Base-by-base conservation (phyloP, 64 coral and sea anemone species). In the Stichodactyla mertensii region DNA sequence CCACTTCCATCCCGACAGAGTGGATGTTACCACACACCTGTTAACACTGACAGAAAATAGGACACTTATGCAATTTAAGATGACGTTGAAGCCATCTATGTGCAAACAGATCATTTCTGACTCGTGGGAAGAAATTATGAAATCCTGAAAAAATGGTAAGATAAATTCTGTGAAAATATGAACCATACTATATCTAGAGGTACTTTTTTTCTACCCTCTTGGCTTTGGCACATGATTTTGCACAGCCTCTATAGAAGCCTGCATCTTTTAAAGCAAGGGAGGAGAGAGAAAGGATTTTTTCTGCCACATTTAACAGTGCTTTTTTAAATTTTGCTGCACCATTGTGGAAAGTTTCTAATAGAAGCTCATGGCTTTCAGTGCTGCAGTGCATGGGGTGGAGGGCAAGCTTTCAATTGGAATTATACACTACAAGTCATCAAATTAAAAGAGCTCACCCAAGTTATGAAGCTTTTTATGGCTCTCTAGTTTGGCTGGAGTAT, bases 21-120 rank as follows among this genome's bases (percentile, higher is more conserved):
- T 58, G 56, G 1, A 45, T 45, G 5, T 9, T 58, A 69, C 20
- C 20, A 22, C 0, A 22, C 4, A 20, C 5, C 4, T 7, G 10
- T 81, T 81, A 81, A 55, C 78, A 81, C 23, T 89, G 77, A 51
- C 93, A 92, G 62, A 92, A 89, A 54, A 95, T 82, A 31, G 19
- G 60, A 79, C 93, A 95, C 52, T 86, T 83, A 51, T 95, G 93
- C 16, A 89, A 95, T 22, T 77, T 70, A n/a, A 95, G 51, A 51
- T 95, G 93, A 15, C 83, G 64, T 0, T 82, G 71, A 5, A 95
- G 77, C 93, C 93, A 95, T 4, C 87, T 77, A 61, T 95, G 89
- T 4, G 93, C 93, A 51, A 83, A 51, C 2, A 36, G 54, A 54
- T 91, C 93, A 84, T 95, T 86, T 61, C 80, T 60, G 9, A 88